Conservation (phyloP, 2,888 invertebrate species). For the Arrhopalites spinosus region DNA sequence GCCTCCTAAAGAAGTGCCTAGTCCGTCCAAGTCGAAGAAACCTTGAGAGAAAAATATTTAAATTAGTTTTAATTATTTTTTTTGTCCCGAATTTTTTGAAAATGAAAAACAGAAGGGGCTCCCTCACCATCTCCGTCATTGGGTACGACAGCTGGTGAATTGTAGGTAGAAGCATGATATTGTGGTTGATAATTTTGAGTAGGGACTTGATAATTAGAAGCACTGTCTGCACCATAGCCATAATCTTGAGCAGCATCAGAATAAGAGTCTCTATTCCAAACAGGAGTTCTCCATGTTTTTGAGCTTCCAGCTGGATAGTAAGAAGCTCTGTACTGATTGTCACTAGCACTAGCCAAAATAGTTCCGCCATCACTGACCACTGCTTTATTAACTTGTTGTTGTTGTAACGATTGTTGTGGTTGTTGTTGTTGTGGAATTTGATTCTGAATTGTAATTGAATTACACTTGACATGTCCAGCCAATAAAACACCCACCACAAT, state of each 20-base stretch:
- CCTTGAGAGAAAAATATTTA: neutral
- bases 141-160: constrained; percentile 26
- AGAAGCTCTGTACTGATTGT: constrained; percentile 33
- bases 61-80: neutral
- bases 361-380: neutral
- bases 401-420: neutral
- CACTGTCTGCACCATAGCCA: constrained; percentile 41
- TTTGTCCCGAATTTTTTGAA: neutral
- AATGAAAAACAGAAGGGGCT: neutral
- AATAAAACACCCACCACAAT: constrained; percentile 10
- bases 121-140: constrained; percentile 23
- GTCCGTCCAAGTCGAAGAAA: constrained; percentile 33
- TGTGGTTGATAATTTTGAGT: constrained; percentile 22
- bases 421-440: neutral
- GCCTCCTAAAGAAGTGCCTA: constrained; percentile 41
- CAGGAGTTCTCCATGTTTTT: constrained; percentile 14
- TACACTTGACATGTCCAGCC: constrained; percentile 13
- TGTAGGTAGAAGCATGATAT: constrained; percentile 1
- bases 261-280: constrained; percentile 52
- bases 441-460: neutral
- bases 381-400: neutral
- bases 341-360: constrained; percentile 38
- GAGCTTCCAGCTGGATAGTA: constrained; percentile 13
- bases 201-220: constrained; percentile 26
- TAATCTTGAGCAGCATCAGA: constrained; percentile 51